A percentile compares a stretch with the other conserved stretches of the same genome.
Evolutionary conservation across 2,797 vertebrate genomes (phyloP).

Genomic region (Prunella strophiata): DNA sequence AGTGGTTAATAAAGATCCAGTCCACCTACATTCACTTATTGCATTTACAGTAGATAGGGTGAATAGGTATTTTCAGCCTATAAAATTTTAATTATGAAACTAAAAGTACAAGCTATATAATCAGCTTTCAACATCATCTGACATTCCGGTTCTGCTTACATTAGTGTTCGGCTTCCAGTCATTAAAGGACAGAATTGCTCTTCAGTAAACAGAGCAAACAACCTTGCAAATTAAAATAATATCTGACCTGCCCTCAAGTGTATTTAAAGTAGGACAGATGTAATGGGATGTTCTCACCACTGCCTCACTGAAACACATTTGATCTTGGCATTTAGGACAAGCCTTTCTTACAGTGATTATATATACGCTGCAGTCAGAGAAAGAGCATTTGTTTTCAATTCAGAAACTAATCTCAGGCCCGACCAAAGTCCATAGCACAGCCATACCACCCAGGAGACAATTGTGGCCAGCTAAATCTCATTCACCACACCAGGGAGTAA

Average conservation of each 20-base stretch:
- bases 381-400: neutral
- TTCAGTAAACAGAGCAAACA: conserved; percentile 45
- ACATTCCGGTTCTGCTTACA: conserved; percentile 71
- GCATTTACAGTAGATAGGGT: conserved; percentile 21
- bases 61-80: conserved; percentile 57
- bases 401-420: neutral
- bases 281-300: conserved; percentile 17
- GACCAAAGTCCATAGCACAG: neutral
- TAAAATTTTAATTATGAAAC: conserved; percentile 77
- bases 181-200: conserved; percentile 66
- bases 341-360: neutral
- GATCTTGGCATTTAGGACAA: neutral
- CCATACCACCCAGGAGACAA: neutral
- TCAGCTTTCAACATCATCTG: conserved; percentile 77
- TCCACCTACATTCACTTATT: conserved; percentile 66
- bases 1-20: conserved; percentile 45
- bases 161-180: conserved; percentile 38
- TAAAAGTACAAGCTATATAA: conserved; percentile 73
- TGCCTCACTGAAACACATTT: neutral
- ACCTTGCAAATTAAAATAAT: conserved; percentile 31
- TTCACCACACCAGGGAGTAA: neutral
- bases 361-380: neutral
- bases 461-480: neutral
- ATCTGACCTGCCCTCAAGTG: conserved; percentile 37
- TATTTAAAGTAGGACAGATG: conserved; percentile 28